Evolutionary conservation across 2,113 vertebrate genomes (phyloP), one percentile per base, ranked within the genome.

Genomic region (Oryzias curvinotus): DNA sequence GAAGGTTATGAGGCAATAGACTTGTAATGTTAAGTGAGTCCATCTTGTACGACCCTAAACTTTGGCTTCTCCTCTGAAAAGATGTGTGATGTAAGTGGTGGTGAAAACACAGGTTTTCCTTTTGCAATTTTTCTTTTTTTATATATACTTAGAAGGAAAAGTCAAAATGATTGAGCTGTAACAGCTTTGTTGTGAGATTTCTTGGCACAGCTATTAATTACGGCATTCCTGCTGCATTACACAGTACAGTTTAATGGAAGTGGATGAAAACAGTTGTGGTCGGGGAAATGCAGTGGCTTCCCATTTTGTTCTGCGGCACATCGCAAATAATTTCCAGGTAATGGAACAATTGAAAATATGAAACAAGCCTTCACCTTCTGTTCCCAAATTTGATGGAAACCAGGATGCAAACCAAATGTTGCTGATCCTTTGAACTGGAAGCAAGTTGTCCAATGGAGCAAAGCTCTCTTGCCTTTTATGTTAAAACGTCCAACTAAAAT

Each of bases 21-120:
- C 85, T 78, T 58, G 61, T 80, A 71, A 72, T 71, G 61, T 58
- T 81, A 85, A 86, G 48, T 56, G 61, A 80, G 75, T 76, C 72
- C 86, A 84, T 83, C 80, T 78, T 86, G 75, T 73, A 73, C 69
- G 69, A 64, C 70, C 72, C 79, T 81, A 68, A 70, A 57, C 50
- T 76, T 57, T 87, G 78, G 73, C 67, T 55, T 43, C 44, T 63
- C 78, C 36, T 73, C 75, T 70, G 49, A 71, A 75, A 77, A 63
- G 52, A 79, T 71, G 52, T 67, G 67, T 52, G 70, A 19, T 75
- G 48, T 65, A 73, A 82, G 62, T 84, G 48, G 71, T 70, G 66
- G 62, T 75, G 59, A 73, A 75, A 77, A 83, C 59, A 71, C 72
- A 78, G 73, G 69, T 82, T 73, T 81, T 14, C 62, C 15, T 54